Percentiles rank a stretch among this genome's conserved stretches.
Conservation (phyloP, 2,888 invertebrate species). For the Rhagonycha fulva region DNA sequence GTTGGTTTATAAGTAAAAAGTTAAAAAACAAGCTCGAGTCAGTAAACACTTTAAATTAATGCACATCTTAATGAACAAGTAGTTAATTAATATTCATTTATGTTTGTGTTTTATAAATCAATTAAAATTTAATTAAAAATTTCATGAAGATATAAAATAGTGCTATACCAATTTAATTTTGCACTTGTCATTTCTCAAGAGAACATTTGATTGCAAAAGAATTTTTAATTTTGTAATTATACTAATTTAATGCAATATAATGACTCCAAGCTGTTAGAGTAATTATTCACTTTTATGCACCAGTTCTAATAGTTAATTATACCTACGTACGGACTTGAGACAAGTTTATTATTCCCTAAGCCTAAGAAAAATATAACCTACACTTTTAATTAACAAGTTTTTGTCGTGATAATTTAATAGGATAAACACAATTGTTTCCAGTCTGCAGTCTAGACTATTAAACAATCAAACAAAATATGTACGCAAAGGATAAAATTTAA, state of each 20-base stretch:
- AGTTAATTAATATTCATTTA: background rate
- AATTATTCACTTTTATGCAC: conserved; percentile 31
- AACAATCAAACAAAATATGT: background rate
- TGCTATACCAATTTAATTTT: background rate
- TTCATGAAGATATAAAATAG: background rate
- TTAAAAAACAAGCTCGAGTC: background rate
- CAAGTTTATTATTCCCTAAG: conserved; percentile 31
- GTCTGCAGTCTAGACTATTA: conserved; percentile 32
- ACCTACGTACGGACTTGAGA: conserved; percentile 18
- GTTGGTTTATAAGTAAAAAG: background rate
- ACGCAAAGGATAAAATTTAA: background rate
- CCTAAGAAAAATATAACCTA: conserved; percentile 34
- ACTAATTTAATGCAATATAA: background rate
- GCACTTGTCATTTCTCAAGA: background rate
- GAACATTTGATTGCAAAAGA: background rate
- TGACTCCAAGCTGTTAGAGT: conserved; percentile 15
- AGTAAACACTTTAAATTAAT: background rate
- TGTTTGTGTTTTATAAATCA: background rate
- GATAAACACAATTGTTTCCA: conserved; percentile 20
- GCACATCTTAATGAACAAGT: background rate
- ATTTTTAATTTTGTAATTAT: background rate
- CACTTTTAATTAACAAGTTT: conserved; percentile 42
- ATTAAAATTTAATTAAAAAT: background rate
- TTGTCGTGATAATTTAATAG: conserved; percentile 36
- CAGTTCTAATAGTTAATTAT: conserved; percentile 30